Evolutionary conservation across 2,888 invertebrate genomes (phyloP).

Genomic region (Tetragonula carbonaria): DNA sequence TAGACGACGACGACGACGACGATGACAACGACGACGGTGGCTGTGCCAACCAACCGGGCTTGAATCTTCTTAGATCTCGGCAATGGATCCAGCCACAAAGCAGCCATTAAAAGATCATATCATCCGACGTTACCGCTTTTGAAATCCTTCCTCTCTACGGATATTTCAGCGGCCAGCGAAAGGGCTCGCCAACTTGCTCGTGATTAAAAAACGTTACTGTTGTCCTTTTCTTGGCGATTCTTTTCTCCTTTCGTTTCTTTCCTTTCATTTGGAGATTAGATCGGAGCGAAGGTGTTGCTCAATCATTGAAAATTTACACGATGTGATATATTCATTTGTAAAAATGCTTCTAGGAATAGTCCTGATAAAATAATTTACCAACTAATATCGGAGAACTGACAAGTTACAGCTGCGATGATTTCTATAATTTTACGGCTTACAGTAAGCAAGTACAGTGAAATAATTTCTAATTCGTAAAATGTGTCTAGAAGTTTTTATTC

Average conservation of each 20-base stretch:
- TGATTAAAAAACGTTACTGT: conserved; percentile 49
- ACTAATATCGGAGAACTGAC: background rate
- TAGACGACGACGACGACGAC: conserved; percentile 41
- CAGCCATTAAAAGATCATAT: conserved; percentile 84
- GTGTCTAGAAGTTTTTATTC: too few species aligned
- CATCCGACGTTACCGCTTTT: conserved; percentile 76
- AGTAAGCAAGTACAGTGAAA: too few species aligned
- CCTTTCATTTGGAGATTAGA: background rate
- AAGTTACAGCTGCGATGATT: background rate
- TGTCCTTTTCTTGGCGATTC: background rate
- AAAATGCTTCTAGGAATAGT: background rate
- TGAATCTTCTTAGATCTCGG: conserved; percentile 80
- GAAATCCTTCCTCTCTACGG: conserved; percentile 64
- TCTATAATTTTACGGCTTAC: too few species aligned
- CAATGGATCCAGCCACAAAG: conserved; percentile 83
- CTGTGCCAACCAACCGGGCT: conserved; percentile 68
- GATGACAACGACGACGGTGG: conserved; percentile 2
- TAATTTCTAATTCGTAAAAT: too few species aligned
- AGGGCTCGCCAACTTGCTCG: conserved; percentile 40
- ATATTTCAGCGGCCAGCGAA: conserved; percentile 61
- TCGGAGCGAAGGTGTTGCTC: background rate
- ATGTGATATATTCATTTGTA: background rate
- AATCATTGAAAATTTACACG: background rate
- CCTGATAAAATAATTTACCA: background rate
- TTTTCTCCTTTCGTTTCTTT: background rate